Base-by-base conservation (phyloP, 2,888 invertebrate genomes). In the Eurytoma adleriae region DNA sequence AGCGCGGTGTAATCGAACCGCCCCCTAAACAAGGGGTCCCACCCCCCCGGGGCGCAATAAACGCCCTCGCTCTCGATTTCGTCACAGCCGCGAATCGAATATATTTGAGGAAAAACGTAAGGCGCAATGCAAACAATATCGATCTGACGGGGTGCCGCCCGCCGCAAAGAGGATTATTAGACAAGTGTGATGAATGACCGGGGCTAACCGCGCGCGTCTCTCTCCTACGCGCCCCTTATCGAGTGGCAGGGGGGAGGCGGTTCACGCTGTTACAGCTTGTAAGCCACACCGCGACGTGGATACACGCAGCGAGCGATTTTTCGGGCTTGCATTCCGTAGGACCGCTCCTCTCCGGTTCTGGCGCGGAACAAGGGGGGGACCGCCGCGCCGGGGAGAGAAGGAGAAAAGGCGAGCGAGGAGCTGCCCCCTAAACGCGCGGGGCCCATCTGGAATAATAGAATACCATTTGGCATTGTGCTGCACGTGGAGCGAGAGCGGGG, bases 361-460 rank as follows among this genome's bases (percentile, higher is more conserved):
- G 52, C 48, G 57, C 61, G 78, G 79, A 80, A 83, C 75, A 80
- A 78, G 80, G 80, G 75, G 76, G 72, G 68, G 73, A 50, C 24
- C 52, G 57, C 30, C 48, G 66, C 40, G 7, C 54, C 18, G n/a
- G n/a, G n/a, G 48, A 66, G 73, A 64, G 30, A 18, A 50, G 30
- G 77, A 24, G 40, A 64, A 64, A 64, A 40, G 54, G 69, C 18
- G 59, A 27, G 50, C 57, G 64, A 73, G 79, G 30, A 27, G 14
- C n/a, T 67, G 72, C 59, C 54, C 59, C 54, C 64, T 80, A 69
- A 79, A 69, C 81, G 48, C 82, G 86, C 80, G 54, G 68, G 78
- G 84, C 86, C 87, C 88, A 89, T 89, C 88, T 89, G 88, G 88
- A 89, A 89, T 89, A 89, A 89, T 89, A 89, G 89, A 89, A 89